These are phyloP conservation scores for Eupsilia transversa DNA, from an alignment of 2,888 invertebrate species.

Conservation along the genomic window DNA sequence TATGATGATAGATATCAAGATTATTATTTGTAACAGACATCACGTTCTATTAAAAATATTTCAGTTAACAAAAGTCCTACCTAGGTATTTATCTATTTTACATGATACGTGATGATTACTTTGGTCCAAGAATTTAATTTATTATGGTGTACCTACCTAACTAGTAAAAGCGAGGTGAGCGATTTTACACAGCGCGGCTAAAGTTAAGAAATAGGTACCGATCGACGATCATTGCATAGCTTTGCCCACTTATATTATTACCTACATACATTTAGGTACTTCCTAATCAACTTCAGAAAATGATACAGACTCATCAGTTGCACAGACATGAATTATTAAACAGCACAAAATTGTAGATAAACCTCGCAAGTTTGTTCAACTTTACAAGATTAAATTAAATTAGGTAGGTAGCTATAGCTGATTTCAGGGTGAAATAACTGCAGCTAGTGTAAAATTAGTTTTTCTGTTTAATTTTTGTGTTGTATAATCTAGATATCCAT, in stretches of 20 bases:
- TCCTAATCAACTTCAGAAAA: background rate
- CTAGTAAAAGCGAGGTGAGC: background rate
- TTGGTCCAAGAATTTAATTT: no score
- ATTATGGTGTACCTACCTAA: no score
- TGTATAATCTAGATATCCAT: background rate
- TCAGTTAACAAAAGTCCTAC: no score
- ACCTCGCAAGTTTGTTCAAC: background rate
- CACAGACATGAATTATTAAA: background rate
- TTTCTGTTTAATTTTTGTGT: background rate
- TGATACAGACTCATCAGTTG: background rate
- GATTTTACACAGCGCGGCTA: background rate
- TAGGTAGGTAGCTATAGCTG: background rate
- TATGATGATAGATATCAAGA: no score
- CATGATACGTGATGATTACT: no score
- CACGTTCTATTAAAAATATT: no score
- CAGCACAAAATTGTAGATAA: background rate
- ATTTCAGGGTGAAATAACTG: background rate
- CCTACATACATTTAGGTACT: no score
- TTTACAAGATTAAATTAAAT: background rate
- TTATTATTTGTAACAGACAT: background rate
- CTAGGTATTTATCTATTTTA: no score
- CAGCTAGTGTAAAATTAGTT: background rate
- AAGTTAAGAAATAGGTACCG: background rate
- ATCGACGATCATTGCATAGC: background rate
- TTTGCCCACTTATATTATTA: no score